Percentiles rank a stretch among this genome's conserved stretches.
Conservation (phyloP, 2,797 vertebrate species). For the Galagoides demidoff region DNA sequence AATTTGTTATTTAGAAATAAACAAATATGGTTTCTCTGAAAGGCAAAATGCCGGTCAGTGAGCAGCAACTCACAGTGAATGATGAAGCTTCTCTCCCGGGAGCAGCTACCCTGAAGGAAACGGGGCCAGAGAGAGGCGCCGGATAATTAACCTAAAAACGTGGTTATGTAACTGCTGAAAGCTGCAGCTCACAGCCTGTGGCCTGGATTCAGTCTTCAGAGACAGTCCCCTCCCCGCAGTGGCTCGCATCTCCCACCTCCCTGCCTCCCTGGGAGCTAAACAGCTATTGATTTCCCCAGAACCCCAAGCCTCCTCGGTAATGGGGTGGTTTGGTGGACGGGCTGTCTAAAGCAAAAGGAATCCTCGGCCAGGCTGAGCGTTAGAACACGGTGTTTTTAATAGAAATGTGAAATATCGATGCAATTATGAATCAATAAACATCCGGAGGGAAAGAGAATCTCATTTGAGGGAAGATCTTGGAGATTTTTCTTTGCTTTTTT, state of each 20-base stretch:
- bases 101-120: not conserved
- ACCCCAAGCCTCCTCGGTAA: not conserved
- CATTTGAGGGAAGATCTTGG: slow-evolving; percentile 28
- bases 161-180: not conserved
- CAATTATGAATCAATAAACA: slow-evolving; percentile 58
- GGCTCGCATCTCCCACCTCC: not conserved
- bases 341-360: slow-evolving; percentile 29
- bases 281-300: slow-evolving; percentile 50
- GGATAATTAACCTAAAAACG: not conserved
- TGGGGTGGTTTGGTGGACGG: slow-evolving; percentile 25
- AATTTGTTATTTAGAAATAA: slow-evolving; percentile 75
- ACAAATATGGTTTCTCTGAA: not conserved
- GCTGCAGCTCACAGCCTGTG: not conserved
- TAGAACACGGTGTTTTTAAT: slow-evolving; percentile 32
- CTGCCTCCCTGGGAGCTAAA: not conserved
- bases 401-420: slow-evolving; percentile 54
- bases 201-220: slow-evolving; percentile 30
- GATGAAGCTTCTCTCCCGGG: slow-evolving; percentile 45
- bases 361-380: not conserved
- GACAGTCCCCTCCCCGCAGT: not conserved
- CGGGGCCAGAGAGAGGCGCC: not conserved
- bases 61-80: slow-evolving; percentile 67
- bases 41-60: slow-evolving; percentile 52
- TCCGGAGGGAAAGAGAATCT: slow-evolving; percentile 59
- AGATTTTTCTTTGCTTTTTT: not conserved